These are phyloP conservation scores for Clavelina lepadiformis DNA, from an alignment of 23 tunicate genomes.

Conservation along the genomic window DNA sequence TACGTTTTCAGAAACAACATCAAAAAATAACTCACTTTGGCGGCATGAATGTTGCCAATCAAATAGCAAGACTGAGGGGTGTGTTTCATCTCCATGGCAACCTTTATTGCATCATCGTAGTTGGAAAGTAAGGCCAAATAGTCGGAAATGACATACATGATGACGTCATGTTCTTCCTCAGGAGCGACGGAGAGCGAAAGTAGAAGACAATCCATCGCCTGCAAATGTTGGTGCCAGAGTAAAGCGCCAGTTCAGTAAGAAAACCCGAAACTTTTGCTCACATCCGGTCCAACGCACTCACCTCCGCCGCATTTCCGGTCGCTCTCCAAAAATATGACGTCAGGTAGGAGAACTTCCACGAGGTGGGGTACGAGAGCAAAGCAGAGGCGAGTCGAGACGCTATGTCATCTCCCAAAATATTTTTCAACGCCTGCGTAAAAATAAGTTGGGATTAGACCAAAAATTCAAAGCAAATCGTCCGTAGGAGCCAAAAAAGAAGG, in stretches of 20 bases:
- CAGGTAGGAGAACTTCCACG: conserved; percentile 30
- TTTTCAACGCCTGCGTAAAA: no score
- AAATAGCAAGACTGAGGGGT: not conserved
- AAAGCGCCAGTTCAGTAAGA: no score
- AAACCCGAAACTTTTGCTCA: not conserved
- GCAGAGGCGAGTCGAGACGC: conserved; percentile 6
- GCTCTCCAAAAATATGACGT: conserved; percentile 70
- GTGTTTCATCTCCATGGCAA: not conserved
- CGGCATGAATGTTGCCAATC: conserved; percentile 49
- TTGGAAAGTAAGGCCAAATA: conserved; percentile 41
- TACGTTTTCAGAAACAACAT: no score
- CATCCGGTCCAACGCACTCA: no score
- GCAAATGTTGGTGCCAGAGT: not conserved
- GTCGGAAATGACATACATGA: conserved; percentile 39
- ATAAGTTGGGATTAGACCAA: no score
- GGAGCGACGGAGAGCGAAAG: conserved; percentile 30
- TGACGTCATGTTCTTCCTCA: conserved; percentile 16
- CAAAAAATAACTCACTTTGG: conserved; percentile 26
- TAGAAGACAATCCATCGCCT: conserved; percentile 56
- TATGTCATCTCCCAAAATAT: no score
- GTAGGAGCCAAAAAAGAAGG: no score
- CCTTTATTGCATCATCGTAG: conserved; percentile 33
- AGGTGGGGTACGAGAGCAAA: conserved; percentile 23
- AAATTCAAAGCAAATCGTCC: no score
- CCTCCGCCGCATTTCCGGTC: conserved; percentile 48